These are phyloP conservation scores for Paramormyrops kingsleyae DNA, from an alignment of 2,113 vertebrate species.

Conservation along the genomic window DNA sequence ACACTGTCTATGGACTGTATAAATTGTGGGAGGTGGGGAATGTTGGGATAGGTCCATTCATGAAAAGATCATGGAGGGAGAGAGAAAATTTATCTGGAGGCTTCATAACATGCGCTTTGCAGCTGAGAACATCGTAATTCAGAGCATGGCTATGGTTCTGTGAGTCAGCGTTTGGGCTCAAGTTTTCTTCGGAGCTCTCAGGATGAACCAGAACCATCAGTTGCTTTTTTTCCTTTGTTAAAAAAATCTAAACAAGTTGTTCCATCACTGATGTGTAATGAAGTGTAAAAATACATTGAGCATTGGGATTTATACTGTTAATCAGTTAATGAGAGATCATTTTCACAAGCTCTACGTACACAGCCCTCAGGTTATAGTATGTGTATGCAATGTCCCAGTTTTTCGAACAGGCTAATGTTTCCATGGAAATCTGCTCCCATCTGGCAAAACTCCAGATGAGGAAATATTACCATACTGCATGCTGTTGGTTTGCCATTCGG, in stretches of 20 bases:
- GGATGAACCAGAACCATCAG: not conserved
- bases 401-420: conserved; percentile 18
- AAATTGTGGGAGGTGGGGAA: not conserved
- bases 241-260: not conserved
- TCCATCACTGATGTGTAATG: not conserved
- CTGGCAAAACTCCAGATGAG: conserved; percentile 3
- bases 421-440: conserved; percentile 22
- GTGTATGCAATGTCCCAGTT: conserved; percentile 8
- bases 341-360: not conserved
- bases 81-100: not conserved
- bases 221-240: not conserved
- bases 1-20: not conserved
- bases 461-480: not conserved
- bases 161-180: not conserved
- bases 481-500: not conserved
- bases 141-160: not conserved
- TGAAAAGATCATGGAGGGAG: not conserved
- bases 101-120: not conserved
- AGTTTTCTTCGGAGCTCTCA: not conserved
- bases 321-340: conserved; percentile 1
- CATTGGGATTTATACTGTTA: not conserved
- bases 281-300: not conserved
- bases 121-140: not conserved
- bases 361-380: not conserved
- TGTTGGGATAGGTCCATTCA: not conserved